phyloP scores from a whole-genome alignment of 2,113 vertebrate genomes.

The Xyrauchen texanus region DNA sequence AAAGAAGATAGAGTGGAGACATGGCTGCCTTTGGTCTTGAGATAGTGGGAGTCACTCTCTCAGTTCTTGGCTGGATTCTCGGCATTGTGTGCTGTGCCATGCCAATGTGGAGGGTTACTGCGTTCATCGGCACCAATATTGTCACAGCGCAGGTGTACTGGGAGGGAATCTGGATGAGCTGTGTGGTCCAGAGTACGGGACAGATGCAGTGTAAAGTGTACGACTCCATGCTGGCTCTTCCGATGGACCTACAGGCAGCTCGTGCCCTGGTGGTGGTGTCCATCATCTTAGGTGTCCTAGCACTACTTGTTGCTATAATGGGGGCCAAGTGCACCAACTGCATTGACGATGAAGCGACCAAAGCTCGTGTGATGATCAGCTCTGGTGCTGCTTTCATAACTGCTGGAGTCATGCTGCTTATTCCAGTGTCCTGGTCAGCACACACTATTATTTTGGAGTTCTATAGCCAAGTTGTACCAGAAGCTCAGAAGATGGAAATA shows the following conservation, averaged over 20 bases:
- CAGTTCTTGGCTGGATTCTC: constrained; percentile 84
- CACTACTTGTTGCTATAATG: constrained; percentile 82
- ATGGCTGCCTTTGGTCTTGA: constrained; percentile 87
- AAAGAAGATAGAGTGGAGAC: constrained; percentile 3
- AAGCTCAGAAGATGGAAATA: constrained; percentile 87
- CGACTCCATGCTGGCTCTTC: constrained; percentile 87
- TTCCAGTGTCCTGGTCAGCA: constrained; percentile 92
- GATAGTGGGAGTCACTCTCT: constrained; percentile 79
- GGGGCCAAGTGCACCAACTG: constrained; percentile 96
- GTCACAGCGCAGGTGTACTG: constrained; percentile 88
- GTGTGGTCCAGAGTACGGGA: constrained; percentile 89
- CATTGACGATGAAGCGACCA: constrained; percentile 83
- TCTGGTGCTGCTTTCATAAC: constrained; percentile 83
- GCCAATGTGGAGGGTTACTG: constrained; percentile 91
- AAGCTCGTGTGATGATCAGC: constrained; percentile 87
- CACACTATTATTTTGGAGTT: constrained; percentile 87
- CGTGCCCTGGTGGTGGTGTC: constrained; percentile 84
- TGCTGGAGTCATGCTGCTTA: constrained; percentile 78
- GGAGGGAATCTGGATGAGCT: constrained; percentile 92
- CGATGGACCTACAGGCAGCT: constrained; percentile 89
- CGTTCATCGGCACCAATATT: constrained; percentile 93
- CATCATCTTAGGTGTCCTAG: constrained; percentile 81
- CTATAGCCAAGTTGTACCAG: constrained; percentile 81
- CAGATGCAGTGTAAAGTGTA: constrained; percentile 94
- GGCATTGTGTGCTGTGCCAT: constrained; percentile 81